Evolutionary conservation across 2,113 vertebrate species (phyloP), one percentile per base, ranked within the genome.

Genomic region (Pelvicachromis taeniatus): DNA sequence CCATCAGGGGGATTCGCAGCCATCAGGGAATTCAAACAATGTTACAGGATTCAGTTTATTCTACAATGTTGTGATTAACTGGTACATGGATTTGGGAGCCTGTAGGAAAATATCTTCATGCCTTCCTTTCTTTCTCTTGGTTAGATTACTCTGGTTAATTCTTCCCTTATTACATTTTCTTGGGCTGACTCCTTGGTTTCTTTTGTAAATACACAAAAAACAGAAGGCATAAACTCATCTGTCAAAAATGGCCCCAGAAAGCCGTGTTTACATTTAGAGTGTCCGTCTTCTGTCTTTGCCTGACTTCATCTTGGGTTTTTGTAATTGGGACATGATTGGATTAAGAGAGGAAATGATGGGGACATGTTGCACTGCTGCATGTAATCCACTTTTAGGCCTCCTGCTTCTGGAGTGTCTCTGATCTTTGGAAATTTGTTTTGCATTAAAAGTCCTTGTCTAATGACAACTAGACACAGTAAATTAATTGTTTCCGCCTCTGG

Each of bases 281-380:
- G 29, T 61, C 79, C 23, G 19, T 73, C 35, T 83, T 89, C 80
- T 82, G 78, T 89, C 73, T 86, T 61, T 82, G 77, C 40, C 77
- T 83, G 80, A 89, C 87, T 91, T 91, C 83, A 81, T 91, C 83
- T 85, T 65, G 10, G 81, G 55, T 80, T 94, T 94, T 91, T 83
- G 85, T 91, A 94, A 95, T 87, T 92, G 86, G 91, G 86, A 78
- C 93, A 89, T 89, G 88, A 93, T 92, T 92, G 90, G 92, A 94
- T 95, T 95, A 90, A 81, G 81, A 81, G 83, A 91, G 92, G 87
- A 94, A 93, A 92, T 89, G 91, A 48, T 54, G 58, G 35, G 78
- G 85, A 80, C 81, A 75, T 89, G 85, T 80, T 88, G 85, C 54
- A n/a, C 31, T 77, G 73, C 73, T 82, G 23, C 87, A 79, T 63